Percentiles rank a stretch among this genome's conserved stretches.
phyloP scores from a whole-genome alignment of 30 jellyfish, hydroid and myxozoan genomes.

The Sanderia malayensis region DNA sequence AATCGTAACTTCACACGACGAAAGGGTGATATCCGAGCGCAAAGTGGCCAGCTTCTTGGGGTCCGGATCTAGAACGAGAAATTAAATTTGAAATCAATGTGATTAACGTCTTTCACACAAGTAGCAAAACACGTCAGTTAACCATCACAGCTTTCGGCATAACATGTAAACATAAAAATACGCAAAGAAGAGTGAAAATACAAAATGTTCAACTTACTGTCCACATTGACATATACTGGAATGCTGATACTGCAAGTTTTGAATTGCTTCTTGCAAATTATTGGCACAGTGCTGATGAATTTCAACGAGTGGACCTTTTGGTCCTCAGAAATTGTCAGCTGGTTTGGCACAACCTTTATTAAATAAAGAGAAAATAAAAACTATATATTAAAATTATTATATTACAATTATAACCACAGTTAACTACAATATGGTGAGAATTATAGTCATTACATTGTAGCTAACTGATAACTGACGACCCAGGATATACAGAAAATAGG shows the following conservation, averaged over 20 bases:
- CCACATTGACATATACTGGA: constrained; percentile 54
- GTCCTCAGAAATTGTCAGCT: constrained; percentile 32
- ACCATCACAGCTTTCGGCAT: no score
- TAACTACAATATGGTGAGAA: no score
- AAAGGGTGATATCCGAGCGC: constrained; percentile 48
- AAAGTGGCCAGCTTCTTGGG: constrained; percentile 69
- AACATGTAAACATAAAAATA: no score
- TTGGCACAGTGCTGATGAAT: constrained; percentile 61
- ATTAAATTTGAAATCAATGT: background rate
- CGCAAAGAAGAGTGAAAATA: background rate
- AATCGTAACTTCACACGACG: constrained; percentile 59
- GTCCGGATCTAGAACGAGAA: constrained; percentile 45
- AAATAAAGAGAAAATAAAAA: background rate
- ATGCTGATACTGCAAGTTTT: constrained; percentile 36
- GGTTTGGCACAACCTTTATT: constrained; percentile 36
- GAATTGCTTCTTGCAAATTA: constrained; percentile 27
- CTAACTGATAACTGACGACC: no score
- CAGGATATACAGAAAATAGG: no score
- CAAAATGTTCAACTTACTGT: constrained; percentile 37
- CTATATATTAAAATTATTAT: no score
- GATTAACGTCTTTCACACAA: no score
- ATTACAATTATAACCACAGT: no score
- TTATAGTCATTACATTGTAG: no score
- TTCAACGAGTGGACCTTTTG: constrained; percentile 17
- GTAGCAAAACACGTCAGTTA: no score